Conservation (phyloP, 1,140 invertebrate species). For the Halesus radiatus region DNA sequence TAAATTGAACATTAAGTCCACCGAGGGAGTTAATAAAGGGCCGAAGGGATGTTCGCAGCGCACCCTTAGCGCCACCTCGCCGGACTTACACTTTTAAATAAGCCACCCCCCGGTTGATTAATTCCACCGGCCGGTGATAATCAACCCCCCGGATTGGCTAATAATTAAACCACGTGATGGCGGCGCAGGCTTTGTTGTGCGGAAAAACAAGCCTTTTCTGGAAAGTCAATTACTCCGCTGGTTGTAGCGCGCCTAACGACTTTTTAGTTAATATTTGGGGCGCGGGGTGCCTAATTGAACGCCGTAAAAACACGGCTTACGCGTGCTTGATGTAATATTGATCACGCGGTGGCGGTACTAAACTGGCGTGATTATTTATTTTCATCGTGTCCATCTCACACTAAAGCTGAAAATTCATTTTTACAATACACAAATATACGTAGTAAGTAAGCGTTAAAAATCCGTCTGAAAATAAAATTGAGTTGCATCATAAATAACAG, state of each 20-base stretch:
- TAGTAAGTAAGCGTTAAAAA: too few species aligned
- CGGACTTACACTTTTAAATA: conserved; percentile 28
- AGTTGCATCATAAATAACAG: too few species aligned
- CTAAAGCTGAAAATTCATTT: too few species aligned
- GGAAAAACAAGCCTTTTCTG: conserved; percentile 15
- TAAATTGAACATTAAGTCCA: conserved; percentile 12
- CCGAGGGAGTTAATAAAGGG: conserved; percentile 20
- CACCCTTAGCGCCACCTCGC: neutral
- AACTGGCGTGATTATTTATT: too few species aligned
- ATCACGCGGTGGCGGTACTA: too few species aligned
- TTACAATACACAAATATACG: too few species aligned
- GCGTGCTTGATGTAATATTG: too few species aligned
- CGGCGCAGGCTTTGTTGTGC: conserved; percentile 36
- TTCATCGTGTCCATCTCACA: too few species aligned
- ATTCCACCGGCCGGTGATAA: conserved; percentile 50
- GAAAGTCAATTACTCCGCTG: conserved; percentile 24
- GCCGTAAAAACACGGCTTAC: too few species aligned
- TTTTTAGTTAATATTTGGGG: conserved; percentile 13
- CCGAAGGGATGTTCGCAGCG: neutral
- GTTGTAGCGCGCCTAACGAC: conserved; percentile 6
- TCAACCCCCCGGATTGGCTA: conserved; percentile 50
- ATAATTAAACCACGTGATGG: conserved; percentile 51
- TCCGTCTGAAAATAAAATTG: too few species aligned
- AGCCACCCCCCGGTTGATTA: conserved; percentile 42
- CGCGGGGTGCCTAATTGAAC: too few species aligned